These are phyloP conservation scores for Mythimna vitellina DNA, from an alignment of 2,888 invertebrate genomes.

Conservation along the genomic window DNA sequence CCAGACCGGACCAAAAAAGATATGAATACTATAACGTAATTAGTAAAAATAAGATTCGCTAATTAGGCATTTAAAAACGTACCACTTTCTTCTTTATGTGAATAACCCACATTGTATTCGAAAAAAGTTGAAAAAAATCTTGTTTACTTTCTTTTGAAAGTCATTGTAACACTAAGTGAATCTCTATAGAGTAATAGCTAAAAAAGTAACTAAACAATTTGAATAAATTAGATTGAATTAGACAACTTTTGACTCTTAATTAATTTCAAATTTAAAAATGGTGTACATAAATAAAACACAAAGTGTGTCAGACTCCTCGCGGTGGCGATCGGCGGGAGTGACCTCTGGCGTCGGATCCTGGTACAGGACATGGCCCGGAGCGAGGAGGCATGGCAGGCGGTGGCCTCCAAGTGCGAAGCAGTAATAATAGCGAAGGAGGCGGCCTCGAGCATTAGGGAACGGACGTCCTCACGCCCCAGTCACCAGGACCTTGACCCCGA, in stretches of 20 bases:
- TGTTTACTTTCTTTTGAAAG: slow-evolving; percentile 5
- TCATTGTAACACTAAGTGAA: slow-evolving; percentile 3
- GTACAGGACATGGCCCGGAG: too few relatives aligned
- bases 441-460: too few relatives aligned
- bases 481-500: too few relatives aligned
- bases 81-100: slow-evolving; percentile 6
- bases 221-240: not conserved
- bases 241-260: not conserved
- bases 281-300: too few relatives aligned
- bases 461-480: too few relatives aligned
- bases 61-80: not conserved
- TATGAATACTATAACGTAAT: not conserved
- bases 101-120: not conserved
- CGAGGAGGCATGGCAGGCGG: too few relatives aligned
- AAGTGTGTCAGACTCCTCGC: too few relatives aligned
- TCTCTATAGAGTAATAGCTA: not conserved
- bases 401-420: too few relatives aligned
- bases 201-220: not conserved
- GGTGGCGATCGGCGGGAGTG: too few relatives aligned
- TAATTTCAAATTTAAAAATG: not conserved
- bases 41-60: not conserved
- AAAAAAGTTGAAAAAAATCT: not conserved
- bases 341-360: too few relatives aligned
- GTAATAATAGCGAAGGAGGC: too few relatives aligned
- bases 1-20: not conserved